Evolutionary conservation across 1,140 invertebrate species (phyloP).

Genomic region (Cheumatopsyche charites): DNA sequence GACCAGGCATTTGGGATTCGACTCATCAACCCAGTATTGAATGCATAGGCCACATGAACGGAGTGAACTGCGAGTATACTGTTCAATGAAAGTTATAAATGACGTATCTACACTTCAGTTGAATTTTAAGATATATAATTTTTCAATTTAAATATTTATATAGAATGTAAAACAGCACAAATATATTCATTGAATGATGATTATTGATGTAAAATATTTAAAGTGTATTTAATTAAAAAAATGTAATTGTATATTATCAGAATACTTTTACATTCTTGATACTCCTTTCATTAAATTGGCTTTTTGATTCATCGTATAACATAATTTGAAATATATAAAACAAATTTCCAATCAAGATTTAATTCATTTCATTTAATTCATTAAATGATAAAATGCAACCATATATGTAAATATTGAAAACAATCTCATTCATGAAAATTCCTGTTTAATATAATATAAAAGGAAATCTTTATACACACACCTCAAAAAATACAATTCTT

Average conservation of each 20-base stretch:
- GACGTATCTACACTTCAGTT: slow-evolving; percentile 1
- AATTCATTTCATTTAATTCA: too few relatives aligned
- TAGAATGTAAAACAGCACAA: background rate
- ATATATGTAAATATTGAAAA: background rate
- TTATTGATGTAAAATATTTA: too few relatives aligned
- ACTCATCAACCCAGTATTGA: slow-evolving; percentile 80
- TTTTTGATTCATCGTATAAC: too few relatives aligned
- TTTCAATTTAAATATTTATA: background rate
- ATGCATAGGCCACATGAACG: slow-evolving; percentile 64
- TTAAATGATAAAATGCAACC: too few relatives aligned
- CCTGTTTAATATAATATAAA: too few relatives aligned
- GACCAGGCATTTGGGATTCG: slow-evolving; percentile 93
- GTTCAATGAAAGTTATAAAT: slow-evolving; percentile 52
- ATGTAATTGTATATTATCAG: background rate
- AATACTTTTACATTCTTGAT: background rate
- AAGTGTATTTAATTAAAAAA: too few relatives aligned
- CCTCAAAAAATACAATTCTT: too few relatives aligned
- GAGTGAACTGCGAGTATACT: slow-evolving; percentile 55
- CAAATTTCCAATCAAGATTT: too few relatives aligned
- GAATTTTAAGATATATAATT: background rate
- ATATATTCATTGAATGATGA: too few relatives aligned
- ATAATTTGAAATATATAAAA: too few relatives aligned
- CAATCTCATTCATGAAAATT: background rate
- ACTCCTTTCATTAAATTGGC: background rate
- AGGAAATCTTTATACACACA: too few relatives aligned